Conservation (phyloP, 1,140 invertebrate genomes). For the Drosophila ananassae region DNA sequence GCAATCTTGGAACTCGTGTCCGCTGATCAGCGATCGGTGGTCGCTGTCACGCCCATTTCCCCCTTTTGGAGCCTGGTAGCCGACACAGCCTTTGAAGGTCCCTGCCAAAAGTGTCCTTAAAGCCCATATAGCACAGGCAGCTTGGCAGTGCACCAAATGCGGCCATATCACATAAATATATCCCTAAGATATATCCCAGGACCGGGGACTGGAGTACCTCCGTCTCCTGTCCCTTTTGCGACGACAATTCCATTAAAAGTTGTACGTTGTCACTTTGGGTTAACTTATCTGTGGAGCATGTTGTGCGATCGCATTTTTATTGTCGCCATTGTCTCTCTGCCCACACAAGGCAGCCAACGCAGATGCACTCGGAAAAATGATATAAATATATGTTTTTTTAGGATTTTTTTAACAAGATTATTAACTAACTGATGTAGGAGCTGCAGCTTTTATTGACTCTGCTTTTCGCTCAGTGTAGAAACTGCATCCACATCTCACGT, state of each 20-base stretch:
- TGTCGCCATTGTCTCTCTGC: slow-evolving; percentile 78
- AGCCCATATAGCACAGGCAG: slow-evolving; percentile 24
- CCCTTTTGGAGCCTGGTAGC: slow-evolving; percentile 18
- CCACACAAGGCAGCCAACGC: slow-evolving; percentile 53
- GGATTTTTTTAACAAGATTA: too few relatives aligned
- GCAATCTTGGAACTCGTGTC: neutral
- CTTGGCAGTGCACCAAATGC: slow-evolving; percentile 39
- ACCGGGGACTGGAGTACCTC: neutral
- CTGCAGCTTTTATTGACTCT: neutral
- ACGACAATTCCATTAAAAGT: slow-evolving; percentile 83
- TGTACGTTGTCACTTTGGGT: slow-evolving; percentile 82
- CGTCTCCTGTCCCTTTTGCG: slow-evolving; percentile 22
- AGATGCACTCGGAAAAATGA: slow-evolving; percentile 19
- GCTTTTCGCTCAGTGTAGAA: slow-evolving; percentile 9
- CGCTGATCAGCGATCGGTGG: slow-evolving; percentile 9
- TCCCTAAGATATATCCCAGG: slow-evolving; percentile 1
- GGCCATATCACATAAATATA: slow-evolving; percentile 19
- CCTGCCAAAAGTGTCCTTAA: slow-evolving; percentile 32
- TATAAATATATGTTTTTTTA: too few relatives aligned
- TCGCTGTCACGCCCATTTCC: slow-evolving; percentile 28
- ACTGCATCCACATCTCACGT: slow-evolving; percentile 55
- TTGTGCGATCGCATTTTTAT: slow-evolving; percentile 83
- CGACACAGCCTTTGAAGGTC: slow-evolving; percentile 32
- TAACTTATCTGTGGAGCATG: slow-evolving; percentile 80
- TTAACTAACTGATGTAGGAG: too few relatives aligned